phyloP scores from a whole-genome alignment of 2,797 vertebrate species.

The Acipenser transmontanus region DNA sequence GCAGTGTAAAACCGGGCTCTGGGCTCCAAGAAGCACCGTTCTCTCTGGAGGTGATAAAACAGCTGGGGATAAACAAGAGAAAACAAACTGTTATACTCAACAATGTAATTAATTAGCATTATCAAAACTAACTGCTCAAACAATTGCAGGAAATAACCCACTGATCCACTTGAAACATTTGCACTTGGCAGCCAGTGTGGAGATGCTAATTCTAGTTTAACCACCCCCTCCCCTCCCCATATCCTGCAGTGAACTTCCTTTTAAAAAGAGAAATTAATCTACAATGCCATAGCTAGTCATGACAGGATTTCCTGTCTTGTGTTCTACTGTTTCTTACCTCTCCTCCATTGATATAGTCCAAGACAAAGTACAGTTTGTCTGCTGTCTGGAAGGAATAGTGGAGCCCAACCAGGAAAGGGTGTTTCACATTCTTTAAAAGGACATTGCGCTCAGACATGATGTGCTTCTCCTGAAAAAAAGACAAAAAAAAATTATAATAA shows the following conservation, averaged over 20 bases:
- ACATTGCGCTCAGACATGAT: constrained; percentile 98
- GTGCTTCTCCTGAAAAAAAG: constrained; percentile 81
- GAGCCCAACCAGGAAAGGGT: constrained; percentile 92
- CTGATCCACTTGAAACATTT: constrained; percentile 39
- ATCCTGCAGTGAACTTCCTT: constrained; percentile 58
- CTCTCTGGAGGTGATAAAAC: constrained; percentile 97
- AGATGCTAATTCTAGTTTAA: constrained; percentile 53
- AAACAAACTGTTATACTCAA: constrained; percentile 41
- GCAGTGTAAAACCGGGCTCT: constrained; percentile 92
- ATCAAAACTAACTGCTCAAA: constrained; percentile 56
- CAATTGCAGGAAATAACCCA: constrained; percentile 77
- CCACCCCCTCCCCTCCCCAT: constrained; percentile 24
- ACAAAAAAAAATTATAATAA: no score
- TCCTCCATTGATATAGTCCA: constrained; percentile 98
- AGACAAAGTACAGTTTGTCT: constrained; percentile 90
- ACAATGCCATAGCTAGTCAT: constrained; percentile 30
- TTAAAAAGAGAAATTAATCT: constrained; percentile 31
- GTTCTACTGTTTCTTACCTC: constrained; percentile 67
- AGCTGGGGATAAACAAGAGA: constrained; percentile 58
- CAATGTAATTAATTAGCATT: constrained; percentile 65
- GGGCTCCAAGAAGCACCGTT: constrained; percentile 93
- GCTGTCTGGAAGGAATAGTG: constrained; percentile 96
- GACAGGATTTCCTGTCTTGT: constrained; percentile 47
- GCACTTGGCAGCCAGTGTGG: constrained; percentile 36
- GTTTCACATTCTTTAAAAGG: constrained; percentile 92